These are phyloP conservation scores for Euphydryas editha DNA, from an alignment of 2,888 invertebrate genomes.

Conservation along the genomic window DNA sequence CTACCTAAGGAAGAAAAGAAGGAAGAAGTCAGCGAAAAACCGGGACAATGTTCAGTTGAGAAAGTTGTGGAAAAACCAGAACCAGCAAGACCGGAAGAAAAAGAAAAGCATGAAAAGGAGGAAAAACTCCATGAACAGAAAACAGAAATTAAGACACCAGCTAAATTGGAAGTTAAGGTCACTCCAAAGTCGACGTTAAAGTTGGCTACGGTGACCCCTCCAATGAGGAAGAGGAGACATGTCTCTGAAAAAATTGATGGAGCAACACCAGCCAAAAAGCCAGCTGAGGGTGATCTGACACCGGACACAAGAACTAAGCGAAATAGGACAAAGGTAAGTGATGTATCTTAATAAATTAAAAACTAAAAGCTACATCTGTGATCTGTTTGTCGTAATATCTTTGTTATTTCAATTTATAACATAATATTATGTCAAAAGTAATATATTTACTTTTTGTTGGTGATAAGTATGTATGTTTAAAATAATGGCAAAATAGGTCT, in stretches of 20 bases:
- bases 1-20: slow-evolving; percentile 62
- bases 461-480: no score
- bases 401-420: no score
- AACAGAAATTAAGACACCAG: slow-evolving; percentile 53
- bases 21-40: slow-evolving; percentile 58
- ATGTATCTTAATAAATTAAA: not conserved
- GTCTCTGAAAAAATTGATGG: slow-evolving; percentile 71
- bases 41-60: slow-evolving; percentile 51
- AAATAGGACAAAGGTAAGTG: slow-evolving; percentile 74
- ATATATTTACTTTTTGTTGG: no score
- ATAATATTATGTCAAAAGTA: no score
- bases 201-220: slow-evolving; percentile 82
- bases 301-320: slow-evolving; percentile 74
- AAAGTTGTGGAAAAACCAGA: slow-evolving; percentile 53
- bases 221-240: slow-evolving; percentile 81
- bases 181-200: slow-evolving; percentile 80
- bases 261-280: slow-evolving; percentile 65
- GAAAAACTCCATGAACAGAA: slow-evolving; percentile 51
- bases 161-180: slow-evolving; percentile 61
- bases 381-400: no score
- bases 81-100: slow-evolving; percentile 59
- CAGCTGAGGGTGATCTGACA: slow-evolving; percentile 62
- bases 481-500: no score
- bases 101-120: slow-evolving; percentile 54
- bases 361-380: no score